Base-by-base conservation (phyloP, 1,140 invertebrate genomes). In the Ericerus pela region DNA sequence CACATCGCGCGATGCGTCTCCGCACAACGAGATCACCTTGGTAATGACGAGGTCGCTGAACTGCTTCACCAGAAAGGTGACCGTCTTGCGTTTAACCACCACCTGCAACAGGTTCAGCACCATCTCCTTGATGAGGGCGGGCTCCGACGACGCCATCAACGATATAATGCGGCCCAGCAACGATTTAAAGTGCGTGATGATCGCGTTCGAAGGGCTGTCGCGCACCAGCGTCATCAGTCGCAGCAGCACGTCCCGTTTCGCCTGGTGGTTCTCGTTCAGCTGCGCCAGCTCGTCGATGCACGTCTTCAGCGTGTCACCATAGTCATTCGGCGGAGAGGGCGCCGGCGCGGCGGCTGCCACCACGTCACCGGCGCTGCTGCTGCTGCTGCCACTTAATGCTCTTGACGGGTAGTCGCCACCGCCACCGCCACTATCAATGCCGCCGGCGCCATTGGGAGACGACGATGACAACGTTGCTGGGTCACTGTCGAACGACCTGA, bases 31-130 rank as follows among this genome's bases (percentile, higher is more conserved):
- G 56, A 95, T 78, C 16, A 95, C 82, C 69, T 85, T 85, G 20
- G 95, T 69, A 51, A 93, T 80, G 18, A 93, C 81, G 8, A 96
- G 73, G 70, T 96, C 91, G 20, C 88, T 80, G 69, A 88, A 96
- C 63, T 81, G 80, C 38, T 81, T 47, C 41, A 47, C 22, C 41
- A 47, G 16, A 24, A 47, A 47, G 2, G 41, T 47, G 4, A 47
- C 41, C 4, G 41, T 47, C 26, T 47, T 47, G 6, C 41, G 10
- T 47, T 47, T 47, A 10, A 24, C 41, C 2, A 47, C 26, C 10
- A 47, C 11, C 26, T 47, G 41, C 4, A 47, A 24, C 26, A 47
- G 26, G 26, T 47, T 47, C 4, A 47, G 16, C 16, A 24, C 10
- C 16, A 47, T 14, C 26, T 47, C 41, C 26, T 47, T 47, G 11